Conservation (phyloP, 2,797 vertebrate genomes). For the Tachyglossus aculeatus region DNA sequence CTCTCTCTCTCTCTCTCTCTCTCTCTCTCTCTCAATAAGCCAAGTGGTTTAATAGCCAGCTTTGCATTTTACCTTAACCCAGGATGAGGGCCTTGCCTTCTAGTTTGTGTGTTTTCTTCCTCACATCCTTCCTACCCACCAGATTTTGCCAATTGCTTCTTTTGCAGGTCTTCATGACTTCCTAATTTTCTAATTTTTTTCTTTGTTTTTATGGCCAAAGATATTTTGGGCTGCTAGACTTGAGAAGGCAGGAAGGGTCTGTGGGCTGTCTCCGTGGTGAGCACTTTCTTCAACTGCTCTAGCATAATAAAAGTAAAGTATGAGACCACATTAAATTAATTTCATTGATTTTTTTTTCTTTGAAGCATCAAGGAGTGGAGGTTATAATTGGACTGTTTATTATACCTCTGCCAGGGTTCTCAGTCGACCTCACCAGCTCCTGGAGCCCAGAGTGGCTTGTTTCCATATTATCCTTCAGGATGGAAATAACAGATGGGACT, state of each 20-base stretch:
- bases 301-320: conserved; percentile 16
- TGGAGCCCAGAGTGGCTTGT: conserved; percentile 50
- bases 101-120: too few relatives aligned
- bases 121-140: too few relatives aligned
- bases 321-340: conserved; percentile 61
- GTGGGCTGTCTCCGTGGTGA: rapidly evolving
- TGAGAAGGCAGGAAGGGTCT: background rate
- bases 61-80: too few relatives aligned
- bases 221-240: background rate
- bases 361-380: conserved; percentile 43
- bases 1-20: too few relatives aligned
- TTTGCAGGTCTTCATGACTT: too few relatives aligned
- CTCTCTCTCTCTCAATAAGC: too few relatives aligned
- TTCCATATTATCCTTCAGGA: conserved; percentile 73
- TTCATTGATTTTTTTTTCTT: conserved; percentile 44
- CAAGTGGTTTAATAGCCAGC: too few relatives aligned
- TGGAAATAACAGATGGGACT: conserved; percentile 63
- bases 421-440: background rate
- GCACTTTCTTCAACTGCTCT: background rate
- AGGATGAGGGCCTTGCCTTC: too few relatives aligned
- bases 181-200: background rate
- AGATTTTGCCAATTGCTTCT: too few relatives aligned
- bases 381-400: conserved; percentile 73
- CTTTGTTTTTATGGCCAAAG: background rate
- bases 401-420: conserved; percentile 50